Evolutionary conservation across 2,797 vertebrate genomes (phyloP), one percentile per base, ranked within the genome.

Genomic region (Euphonia xanthogaster): DNA sequence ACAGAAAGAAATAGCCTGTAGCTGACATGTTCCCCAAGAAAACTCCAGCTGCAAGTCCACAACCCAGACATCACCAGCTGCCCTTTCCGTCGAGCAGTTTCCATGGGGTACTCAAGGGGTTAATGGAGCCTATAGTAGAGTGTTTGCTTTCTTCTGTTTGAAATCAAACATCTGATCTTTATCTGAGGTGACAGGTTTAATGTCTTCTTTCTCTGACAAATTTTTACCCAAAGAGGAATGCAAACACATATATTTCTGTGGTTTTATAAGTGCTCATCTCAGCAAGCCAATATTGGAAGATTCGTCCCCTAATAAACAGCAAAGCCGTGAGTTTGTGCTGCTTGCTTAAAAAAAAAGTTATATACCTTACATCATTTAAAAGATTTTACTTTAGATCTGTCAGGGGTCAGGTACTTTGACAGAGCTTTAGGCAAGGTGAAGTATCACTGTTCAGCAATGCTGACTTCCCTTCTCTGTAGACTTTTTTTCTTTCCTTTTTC

Each of bases 141-240:
- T 97, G 96, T 98, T 98, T 98, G 97, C 97, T 94, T 97, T 98
- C 96, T 97, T 97, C 98, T 98, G 97, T 97, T 98, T 98, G 98
- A 98, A 98, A 98, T 98, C 98, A 98, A 98, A 98, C 98, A 98
- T 98, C 98, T 98, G 98, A 98, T 98, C 98, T 98, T 98, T 98
- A 98, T 98, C 98, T 97, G 98, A 98, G 94, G 98, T 98, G 98
- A 98, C 98, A 99, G 98, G 96, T 98, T 98, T 98, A 98, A 98
- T 98, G 98, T 98, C 97, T 98, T 98, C 97, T 98, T 98, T 98
- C 98, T 98, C 97, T 98, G 98, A 98, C 98, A 98, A 97, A 97
- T 98, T 98, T 97, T 97, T 97, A 96, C 94, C 88, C 54, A 4
- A 98, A 97, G 92, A 98, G 96, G 97, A 98, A 98, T 97, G 98